These are phyloP conservation scores for Mycetomoellerius zeteki DNA, from an alignment of 1,140 invertebrate species.

Conservation along the genomic window DNA sequence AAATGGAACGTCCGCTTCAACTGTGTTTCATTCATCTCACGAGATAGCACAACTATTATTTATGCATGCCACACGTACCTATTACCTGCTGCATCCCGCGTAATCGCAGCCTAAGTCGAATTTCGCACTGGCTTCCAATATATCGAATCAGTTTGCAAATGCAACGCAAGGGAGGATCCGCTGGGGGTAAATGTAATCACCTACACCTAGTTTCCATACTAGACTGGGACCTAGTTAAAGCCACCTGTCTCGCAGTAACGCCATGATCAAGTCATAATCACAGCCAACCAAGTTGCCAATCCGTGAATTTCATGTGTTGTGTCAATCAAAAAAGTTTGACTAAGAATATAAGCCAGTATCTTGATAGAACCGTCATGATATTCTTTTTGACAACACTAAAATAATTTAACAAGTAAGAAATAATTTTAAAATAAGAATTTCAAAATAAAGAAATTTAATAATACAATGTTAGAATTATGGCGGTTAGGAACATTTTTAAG, in stretches of 20 bases:
- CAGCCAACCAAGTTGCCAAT: slow-evolving; percentile 18
- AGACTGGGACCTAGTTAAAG: slow-evolving; percentile 68
- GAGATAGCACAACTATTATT: slow-evolving; percentile 59
- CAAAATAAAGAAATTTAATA: background rate
- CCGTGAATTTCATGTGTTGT: background rate
- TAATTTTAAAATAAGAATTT: too few species aligned
- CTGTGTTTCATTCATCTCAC: slow-evolving; percentile 55
- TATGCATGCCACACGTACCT: slow-evolving; percentile 60
- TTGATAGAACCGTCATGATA: background rate
- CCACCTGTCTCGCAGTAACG: slow-evolving; percentile 55
- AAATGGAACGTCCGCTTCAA: slow-evolving; percentile 35
- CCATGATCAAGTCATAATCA: slow-evolving; percentile 58
- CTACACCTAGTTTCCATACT: slow-evolving; percentile 58
- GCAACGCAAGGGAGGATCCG: slow-evolving; percentile 40
- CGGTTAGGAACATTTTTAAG: background rate
- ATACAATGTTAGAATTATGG: background rate
- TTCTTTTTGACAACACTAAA: background rate
- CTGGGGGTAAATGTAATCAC: slow-evolving; percentile 65
- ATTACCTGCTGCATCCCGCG: slow-evolving; percentile 62
- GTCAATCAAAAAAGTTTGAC: background rate
- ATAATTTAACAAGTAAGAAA: background rate
- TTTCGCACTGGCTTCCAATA: slow-evolving; percentile 20
- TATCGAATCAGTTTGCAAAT: slow-evolving; percentile 67
- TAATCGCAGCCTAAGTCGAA: slow-evolving; percentile 58
- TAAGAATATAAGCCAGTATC: background rate